Base-by-base conservation (phyloP, 92 coral and sea anemone genomes). In the Chrysogorgia sp. region DNA sequence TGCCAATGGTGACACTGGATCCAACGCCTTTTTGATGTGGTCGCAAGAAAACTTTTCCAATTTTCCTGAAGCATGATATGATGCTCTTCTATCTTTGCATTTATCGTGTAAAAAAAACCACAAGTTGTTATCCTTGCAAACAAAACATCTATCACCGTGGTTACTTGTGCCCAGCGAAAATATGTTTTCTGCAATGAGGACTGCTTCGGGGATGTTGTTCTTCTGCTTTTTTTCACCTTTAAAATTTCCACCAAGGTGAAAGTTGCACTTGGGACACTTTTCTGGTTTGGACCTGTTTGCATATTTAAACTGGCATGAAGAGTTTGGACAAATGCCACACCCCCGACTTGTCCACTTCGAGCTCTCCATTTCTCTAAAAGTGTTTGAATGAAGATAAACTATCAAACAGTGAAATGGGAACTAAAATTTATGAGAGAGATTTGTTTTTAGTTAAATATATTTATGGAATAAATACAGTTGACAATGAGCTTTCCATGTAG, bases 221-320 rank as follows among this genome's bases (percentile, higher is more conserved):
- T 33, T 66, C 24, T 17, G 50, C 32, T 34, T 34, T 66, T 66
- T 63, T 30, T 40, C 23, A 63, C 47, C 70, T 28, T 47, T 29
- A 52, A 49, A 52, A 23, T 4, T 1, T 49, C 83, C 83, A 33
- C 83, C 83, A 31, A 79, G 53, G 41, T 66, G 59, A 66, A 3
- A 79, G 1, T 61, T 47, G 50, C 83, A 79, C 13, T 29, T 17
- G 12, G 32, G 55, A 34, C 76, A 79, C 13, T 64, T 66, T 32
- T 47, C 45, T 33, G 83, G 76, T 28, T 64, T 79, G 33, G 19
- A 66, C 26, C 76, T 67, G 53, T 79, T 79, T 5, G 23, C 28
- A 34, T 49, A 79, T 1, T 1, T 33, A 10, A 10, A n/a, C 13
- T 9, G 58, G 49, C 76, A 79, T 61, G 58, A 32, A 7, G 52